Conservation (phyloP, 2,797 vertebrate species). For the Malacoctenus gilli region DNA sequence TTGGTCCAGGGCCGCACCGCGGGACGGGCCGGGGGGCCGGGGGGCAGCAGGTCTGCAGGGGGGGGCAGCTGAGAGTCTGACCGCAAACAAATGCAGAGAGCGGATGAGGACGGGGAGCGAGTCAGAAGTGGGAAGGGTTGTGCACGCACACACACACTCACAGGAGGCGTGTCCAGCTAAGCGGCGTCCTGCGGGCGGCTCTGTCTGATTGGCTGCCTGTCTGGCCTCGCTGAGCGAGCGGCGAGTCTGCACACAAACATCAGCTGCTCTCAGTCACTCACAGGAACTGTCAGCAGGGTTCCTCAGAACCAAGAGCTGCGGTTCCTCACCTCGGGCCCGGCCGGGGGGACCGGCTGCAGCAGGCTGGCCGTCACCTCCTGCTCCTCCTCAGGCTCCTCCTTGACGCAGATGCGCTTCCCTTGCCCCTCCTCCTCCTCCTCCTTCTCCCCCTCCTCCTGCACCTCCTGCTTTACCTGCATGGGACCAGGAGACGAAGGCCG, state of each 20-base stretch:
- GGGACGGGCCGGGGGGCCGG: conserved; percentile 39
- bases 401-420: conserved; percentile 78
- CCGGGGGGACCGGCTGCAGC: conserved; percentile 51
- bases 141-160: conserved; percentile 45
- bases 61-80: conserved; percentile 9
- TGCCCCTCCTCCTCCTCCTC: conserved; percentile 64
- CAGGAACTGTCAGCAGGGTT: background rate
- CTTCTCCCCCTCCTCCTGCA: conserved; percentile 57
- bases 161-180: conserved; percentile 36
- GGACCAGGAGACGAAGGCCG: too few species aligned
- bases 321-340: conserved; percentile 52
- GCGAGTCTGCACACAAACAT: conserved; percentile 26
- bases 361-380: conserved; percentile 51
- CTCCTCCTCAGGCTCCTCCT: conserved; percentile 76
- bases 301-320: background rate
- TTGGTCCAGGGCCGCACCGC: conserved; percentile 70
- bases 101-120: background rate
- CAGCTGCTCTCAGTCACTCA: too few species aligned
- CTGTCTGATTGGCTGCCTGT: conserved; percentile 23
- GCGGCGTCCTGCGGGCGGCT: conserved; percentile 22
- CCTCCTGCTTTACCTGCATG: conserved; percentile 61
- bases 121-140: too few species aligned
- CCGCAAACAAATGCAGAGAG: too few species aligned
- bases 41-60: conserved; percentile 22
- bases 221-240: conserved; percentile 17